These are phyloP conservation scores for Tachycineta bicolor DNA, from an alignment of 2,113 vertebrate genomes.

Conservation along the genomic window DNA sequence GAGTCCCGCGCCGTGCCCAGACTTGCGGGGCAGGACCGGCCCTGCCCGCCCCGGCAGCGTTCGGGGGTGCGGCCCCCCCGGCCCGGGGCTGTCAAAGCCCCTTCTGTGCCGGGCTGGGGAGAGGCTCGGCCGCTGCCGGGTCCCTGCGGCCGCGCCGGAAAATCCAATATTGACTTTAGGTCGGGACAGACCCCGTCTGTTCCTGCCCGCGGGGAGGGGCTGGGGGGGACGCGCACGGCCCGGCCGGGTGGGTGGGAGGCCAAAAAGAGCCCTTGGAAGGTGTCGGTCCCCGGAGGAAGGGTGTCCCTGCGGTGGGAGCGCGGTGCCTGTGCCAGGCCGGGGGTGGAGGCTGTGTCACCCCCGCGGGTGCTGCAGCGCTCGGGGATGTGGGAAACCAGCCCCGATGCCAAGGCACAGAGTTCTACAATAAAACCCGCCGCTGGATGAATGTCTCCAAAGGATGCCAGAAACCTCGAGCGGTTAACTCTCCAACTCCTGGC, in stretches of 20 bases:
- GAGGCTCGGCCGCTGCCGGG: constrained; percentile 4
- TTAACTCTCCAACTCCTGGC: background rate
- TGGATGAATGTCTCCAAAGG: rapidly evolving
- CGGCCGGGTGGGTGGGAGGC: rapidly evolving
- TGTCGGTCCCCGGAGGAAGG: background rate
- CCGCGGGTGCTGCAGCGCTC: background rate
- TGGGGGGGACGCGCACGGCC: rapidly evolving
- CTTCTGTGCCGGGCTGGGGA: constrained; percentile 32
- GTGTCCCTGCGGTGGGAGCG: rapidly evolving
- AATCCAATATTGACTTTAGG: constrained; percentile 63
- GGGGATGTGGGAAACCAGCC: background rate
- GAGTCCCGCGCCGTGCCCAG: background rate
- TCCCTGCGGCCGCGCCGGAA: constrained; percentile 33
- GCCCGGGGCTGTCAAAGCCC: constrained; percentile 43
- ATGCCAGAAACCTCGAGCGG: background rate
- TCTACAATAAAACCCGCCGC: background rate
- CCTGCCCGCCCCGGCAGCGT: background rate
- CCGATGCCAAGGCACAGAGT: background rate
- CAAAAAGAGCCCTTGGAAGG: background rate
- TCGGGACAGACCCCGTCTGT: constrained; percentile 53
- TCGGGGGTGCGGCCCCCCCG: background rate
- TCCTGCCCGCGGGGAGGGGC: background rate
- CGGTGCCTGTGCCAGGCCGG: background rate
- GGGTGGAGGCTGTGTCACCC: background rate
- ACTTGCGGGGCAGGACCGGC: background rate